Percentiles rank a stretch among this genome's conserved stretches.
Evolutionary conservation across 1,140 invertebrate genomes (phyloP).

Genomic region (Tetramorium parvispinum): DNA sequence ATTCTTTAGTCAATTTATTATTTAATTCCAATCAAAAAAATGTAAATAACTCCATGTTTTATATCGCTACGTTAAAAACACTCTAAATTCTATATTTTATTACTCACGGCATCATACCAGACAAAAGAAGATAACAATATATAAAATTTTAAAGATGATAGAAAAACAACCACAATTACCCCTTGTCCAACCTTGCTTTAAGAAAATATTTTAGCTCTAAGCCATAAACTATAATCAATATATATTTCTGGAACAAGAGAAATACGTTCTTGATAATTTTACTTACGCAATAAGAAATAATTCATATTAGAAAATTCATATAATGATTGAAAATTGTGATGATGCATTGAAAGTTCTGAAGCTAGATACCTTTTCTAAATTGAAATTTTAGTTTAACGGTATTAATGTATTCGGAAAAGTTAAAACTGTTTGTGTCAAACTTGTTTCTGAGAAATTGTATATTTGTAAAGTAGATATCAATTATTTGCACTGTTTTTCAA

Average conservation of each 20-base stretch:
- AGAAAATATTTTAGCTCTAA: too few species aligned
- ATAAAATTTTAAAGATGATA: background rate
- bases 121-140: background rate
- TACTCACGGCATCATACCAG: background rate
- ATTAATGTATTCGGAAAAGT: background rate
- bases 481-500: background rate
- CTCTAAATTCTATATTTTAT: background rate
- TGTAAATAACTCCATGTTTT: background rate
- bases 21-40: background rate
- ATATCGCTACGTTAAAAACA: background rate
- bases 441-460: background rate
- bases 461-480: background rate
- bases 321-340: background rate
- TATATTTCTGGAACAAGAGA: background rate
- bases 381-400: background rate
- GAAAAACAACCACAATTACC: too few species aligned
- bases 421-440: background rate
- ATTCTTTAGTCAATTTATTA: background rate
- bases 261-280: slow-evolving; percentile 19
- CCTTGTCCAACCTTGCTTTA: too few species aligned
- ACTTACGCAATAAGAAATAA: background rate
- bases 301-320: background rate
- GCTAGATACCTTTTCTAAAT: background rate
- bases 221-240: background rate
- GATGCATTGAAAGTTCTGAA: background rate